Evolutionary conservation across 1,140 invertebrate genomes (phyloP), one percentile per base, ranked within the genome.

Genomic region (Pseudomyrmex gracilis): DNA sequence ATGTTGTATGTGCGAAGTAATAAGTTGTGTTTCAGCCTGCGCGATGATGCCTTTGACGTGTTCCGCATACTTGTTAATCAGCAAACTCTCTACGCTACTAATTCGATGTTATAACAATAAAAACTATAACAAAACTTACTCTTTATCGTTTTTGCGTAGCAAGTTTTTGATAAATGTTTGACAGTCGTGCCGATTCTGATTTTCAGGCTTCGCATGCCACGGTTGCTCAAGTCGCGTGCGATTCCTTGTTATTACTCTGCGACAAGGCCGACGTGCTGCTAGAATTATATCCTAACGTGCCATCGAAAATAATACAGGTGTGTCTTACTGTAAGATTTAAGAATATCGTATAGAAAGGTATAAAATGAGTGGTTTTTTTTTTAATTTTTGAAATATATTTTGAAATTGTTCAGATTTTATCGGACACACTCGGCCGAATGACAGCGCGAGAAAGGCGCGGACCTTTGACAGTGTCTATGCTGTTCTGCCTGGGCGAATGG

Each of bases 401-500:
- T 7, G n/a, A n/a, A n/a, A 17, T 71, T 43, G 20, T 76, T 51
- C 58, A 96, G 96, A 94, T 95, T 90, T 90, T 97, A 84, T 95
- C 95, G 13, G 94, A 95, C 87, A 95, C 95, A 85, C 90, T 96
- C n/a, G 94, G 95, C 47, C 94, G 93, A 83, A 94, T 95, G 89
- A 95, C 95, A 68, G 94, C 94, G 24, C 90, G 92, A 51, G 94
- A 94, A 84, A 95, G 93, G 66, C 93, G 95, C 10, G 92, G 91
- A 51, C 83, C 96, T 86, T 94, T 99, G 47, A 95, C 98, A 0
- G 97, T 98, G 20, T 97, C 97, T 0, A 95, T 99, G 89, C 95
- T 99, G 87, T 96, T 99, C 76, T 98, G 98, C 92, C 94, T 99
- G 49, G 97, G 98, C 0, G 98, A 99, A 94, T 99, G 98, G 97